Base-by-base conservation (phyloP, 2,797 vertebrate genomes). In the Danio jaintianensis region DNA sequence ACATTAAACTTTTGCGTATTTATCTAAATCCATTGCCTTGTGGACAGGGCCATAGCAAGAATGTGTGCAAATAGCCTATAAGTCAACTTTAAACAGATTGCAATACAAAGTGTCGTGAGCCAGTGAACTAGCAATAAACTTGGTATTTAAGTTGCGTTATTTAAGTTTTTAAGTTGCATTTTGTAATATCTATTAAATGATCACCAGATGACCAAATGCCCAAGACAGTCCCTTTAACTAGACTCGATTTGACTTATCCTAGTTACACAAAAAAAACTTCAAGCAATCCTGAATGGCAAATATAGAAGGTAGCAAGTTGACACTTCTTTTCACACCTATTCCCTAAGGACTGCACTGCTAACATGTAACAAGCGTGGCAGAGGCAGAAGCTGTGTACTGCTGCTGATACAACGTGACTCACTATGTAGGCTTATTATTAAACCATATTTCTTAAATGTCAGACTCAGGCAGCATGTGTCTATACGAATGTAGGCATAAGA, bases 271-370 rank as follows among this genome's bases (percentile, higher is more conserved):
- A 68, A 66, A 68, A 61, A 63, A 80, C 75, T 71, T 79, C 78
- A 64, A 52, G 74, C 59, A 64, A 71, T 50, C 55, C 36, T 13
- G 42, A 66, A 42, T 12, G 59, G 63, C 67, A 82, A 72, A 80
- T 79, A 78, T 82, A 84, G 78, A 78, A 85, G 67, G 52, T 67
- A 75, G 63, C 68, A 83, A 73, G 66, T 61, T 18, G 42, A 79
- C 75, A 73, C 82, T 75, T 73, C 64, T 63, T 70, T 69, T 83
- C 48, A 86, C 82, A 80, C 80, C 68, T 74, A 53, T 81, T 84
- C 73, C 55, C 7, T 29, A 73, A 55, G 66, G 66, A 47, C 42
- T 50, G 8, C 8, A 18, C 20, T 18, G 62, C 45, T 66, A 18
- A 62, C 62, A 73, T 64, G 53, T 50, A 77, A 61, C n/a, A 58